Percentiles rank a stretch among this genome's conserved stretches.
These are phyloP conservation scores for Drosophila chauvacae DNA, from an alignment of 1,140 invertebrate genomes.

Conservation along the genomic window DNA sequence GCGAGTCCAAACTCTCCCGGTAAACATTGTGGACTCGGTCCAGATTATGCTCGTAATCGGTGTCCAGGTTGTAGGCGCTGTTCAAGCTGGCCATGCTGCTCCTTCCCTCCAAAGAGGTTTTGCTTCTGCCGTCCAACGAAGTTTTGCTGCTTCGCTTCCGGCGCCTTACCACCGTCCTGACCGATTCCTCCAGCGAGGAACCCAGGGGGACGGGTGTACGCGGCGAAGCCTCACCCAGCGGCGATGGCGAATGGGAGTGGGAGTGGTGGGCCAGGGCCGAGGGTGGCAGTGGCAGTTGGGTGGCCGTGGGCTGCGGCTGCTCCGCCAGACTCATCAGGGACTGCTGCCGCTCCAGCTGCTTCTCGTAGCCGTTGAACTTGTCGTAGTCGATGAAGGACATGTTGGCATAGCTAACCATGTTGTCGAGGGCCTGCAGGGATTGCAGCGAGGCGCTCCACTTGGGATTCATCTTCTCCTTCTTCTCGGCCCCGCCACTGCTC, in stretches of 20 bases:
- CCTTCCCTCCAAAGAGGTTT: conserved; percentile 39
- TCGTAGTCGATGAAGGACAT: conserved; percentile 84
- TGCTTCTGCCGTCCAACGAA: conserved; percentile 32
- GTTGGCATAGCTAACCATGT: conserved; percentile 84
- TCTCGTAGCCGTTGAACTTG: conserved; percentile 83
- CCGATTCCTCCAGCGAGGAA: conserved; percentile 33
- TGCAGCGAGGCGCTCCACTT: conserved; percentile 84
- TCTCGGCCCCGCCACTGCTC: conserved; percentile 36
- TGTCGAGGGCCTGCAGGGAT: conserved; percentile 82
- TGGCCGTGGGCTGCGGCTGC: conserved; percentile 32
- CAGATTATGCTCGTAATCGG: conserved; percentile 75
- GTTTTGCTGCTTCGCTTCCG: conserved; percentile 24
- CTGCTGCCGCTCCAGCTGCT: conserved; percentile 77
- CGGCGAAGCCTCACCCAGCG: conserved; percentile 14
- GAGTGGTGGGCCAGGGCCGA: conserved; percentile 33
- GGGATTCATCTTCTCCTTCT: conserved; percentile 79
- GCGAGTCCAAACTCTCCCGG: conserved; percentile 77
- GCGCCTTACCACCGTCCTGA: conserved; percentile 38
- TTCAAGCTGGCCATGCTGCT: conserved; percentile 56
- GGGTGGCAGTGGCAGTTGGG: conserved; percentile 46
- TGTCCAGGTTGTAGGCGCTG: conserved; percentile 66
- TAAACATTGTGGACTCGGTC: conserved; percentile 78
- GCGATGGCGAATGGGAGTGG: conserved; percentile 50
- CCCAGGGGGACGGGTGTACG: conserved; percentile 25
- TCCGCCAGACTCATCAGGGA: conserved; percentile 74